Conservation (phyloP, 1,140 invertebrate species). For the Drosophila gunungcola region DNA sequence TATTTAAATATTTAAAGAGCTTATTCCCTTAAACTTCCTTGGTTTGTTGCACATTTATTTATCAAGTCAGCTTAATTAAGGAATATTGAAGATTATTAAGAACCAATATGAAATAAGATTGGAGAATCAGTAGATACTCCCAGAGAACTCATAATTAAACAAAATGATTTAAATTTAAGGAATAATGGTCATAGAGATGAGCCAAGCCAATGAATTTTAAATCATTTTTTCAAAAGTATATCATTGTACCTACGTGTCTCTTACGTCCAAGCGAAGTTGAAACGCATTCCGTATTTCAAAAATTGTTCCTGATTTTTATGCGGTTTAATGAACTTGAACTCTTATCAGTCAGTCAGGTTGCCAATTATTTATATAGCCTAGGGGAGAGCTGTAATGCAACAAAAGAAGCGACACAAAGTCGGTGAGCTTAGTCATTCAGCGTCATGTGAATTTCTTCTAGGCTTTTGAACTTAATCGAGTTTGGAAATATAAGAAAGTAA, state of each 20-base stretch:
- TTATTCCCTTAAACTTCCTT: no score
- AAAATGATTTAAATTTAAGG: no score
- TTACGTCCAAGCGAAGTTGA: background rate
- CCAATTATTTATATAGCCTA: constrained; percentile 41
- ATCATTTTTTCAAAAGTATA: no score
- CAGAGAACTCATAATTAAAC: no score
- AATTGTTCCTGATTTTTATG: constrained; percentile 44
- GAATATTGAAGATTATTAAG: no score
- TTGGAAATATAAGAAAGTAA: constrained; percentile 14
- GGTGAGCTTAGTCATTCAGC: constrained; percentile 37
- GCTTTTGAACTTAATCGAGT: constrained; percentile 28
- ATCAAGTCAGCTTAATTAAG: no score
- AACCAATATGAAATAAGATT: no score
- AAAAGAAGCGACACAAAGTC: constrained; percentile 41
- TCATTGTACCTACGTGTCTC: background rate
- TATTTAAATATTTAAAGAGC: no score
- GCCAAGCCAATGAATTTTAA: no score
- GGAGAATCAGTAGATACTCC: no score
- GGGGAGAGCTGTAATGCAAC: constrained; percentile 58
- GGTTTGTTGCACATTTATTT: no score
- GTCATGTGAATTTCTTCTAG: constrained; percentile 24
- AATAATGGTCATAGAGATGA: no score
- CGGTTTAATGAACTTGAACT: constrained; percentile 71
- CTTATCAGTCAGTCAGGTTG: constrained; percentile 59
- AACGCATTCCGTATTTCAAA: constrained; percentile 23